phyloP scores from a whole-genome alignment of 2,113 vertebrate species.

The Piliocolobus tephrosceles region DNA sequence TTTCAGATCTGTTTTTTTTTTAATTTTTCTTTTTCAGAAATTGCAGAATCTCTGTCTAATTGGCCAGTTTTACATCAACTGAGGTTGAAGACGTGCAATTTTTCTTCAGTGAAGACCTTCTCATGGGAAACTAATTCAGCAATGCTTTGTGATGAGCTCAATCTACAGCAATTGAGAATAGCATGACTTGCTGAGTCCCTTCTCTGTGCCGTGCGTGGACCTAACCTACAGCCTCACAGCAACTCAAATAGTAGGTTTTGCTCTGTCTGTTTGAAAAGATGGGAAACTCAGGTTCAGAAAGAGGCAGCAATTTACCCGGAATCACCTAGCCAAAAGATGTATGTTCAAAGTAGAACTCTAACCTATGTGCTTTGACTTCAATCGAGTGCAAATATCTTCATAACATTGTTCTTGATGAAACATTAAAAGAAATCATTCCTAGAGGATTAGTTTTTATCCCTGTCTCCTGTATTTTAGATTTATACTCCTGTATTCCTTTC shows the following conservation, averaged over 20 bases:
- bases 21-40: background rate
- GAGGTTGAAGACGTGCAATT: background rate
- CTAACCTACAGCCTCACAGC: background rate
- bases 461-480: background rate
- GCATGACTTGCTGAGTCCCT: background rate
- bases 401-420: constrained; percentile 17
- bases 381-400: background rate
- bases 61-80: constrained; percentile 25
- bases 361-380: background rate
- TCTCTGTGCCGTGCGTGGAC: background rate
- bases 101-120: background rate
- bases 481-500: background rate
- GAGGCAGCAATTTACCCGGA: background rate
- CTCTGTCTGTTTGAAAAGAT: constrained; percentile 11
- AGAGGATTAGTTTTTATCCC: background rate
- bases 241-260: background rate
- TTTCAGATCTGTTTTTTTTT: background rate
- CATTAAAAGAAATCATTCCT: constrained; percentile 31
- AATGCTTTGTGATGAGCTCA: background rate
- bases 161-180: background rate
- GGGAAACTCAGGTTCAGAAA: constrained; percentile 21
- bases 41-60: constrained; percentile 19
- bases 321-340: background rate
- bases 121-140: background rate
- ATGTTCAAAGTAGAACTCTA: background rate